Evolutionary conservation across 1,140 invertebrate genomes (phyloP).

Genomic region (Elymnias hypermnestra): DNA sequence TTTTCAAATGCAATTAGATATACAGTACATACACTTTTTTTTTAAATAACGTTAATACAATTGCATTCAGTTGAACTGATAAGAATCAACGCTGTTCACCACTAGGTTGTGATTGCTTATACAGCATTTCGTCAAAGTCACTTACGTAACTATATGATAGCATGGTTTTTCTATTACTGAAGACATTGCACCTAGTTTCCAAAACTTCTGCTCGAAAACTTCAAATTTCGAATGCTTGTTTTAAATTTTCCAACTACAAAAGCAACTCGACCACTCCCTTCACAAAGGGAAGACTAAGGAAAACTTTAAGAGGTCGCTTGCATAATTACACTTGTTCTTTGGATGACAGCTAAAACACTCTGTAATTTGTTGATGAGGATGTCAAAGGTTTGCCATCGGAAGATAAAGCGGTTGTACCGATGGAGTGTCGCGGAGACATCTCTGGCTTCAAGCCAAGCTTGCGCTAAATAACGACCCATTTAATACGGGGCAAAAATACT

Average conservation of each 20-base stretch:
- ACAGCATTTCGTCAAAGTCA: not conserved
- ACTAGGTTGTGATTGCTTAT: too few relatives aligned
- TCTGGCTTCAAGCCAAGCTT: constrained; percentile 8
- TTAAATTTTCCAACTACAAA: too few relatives aligned
- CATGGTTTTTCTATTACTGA: too few relatives aligned
- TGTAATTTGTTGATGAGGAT: constrained; percentile 21
- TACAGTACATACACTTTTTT: too few relatives aligned
- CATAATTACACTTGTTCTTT: constrained; percentile 9
- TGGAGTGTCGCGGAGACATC: constrained; percentile 1
- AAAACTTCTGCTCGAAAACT: too few relatives aligned
- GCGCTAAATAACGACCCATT: not conserved
- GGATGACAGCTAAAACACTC: constrained; percentile 12
- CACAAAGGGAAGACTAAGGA: not conserved
- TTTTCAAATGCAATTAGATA: too few relatives aligned
- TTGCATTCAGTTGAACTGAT: too few relatives aligned
- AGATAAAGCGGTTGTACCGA: constrained; percentile 12
- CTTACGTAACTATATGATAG: too few relatives aligned
- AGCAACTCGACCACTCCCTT: not conserved
- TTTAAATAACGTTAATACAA: too few relatives aligned
- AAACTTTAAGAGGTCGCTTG: not conserved
- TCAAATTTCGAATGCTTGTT: too few relatives aligned
- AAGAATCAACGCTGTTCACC: too few relatives aligned
- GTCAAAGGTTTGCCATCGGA: constrained; percentile 23
- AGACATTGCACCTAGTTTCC: too few relatives aligned
- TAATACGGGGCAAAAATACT: not conserved